phyloP scores from a whole-genome alignment of 2,888 invertebrate species.

The Agrotis exclamationis region DNA sequence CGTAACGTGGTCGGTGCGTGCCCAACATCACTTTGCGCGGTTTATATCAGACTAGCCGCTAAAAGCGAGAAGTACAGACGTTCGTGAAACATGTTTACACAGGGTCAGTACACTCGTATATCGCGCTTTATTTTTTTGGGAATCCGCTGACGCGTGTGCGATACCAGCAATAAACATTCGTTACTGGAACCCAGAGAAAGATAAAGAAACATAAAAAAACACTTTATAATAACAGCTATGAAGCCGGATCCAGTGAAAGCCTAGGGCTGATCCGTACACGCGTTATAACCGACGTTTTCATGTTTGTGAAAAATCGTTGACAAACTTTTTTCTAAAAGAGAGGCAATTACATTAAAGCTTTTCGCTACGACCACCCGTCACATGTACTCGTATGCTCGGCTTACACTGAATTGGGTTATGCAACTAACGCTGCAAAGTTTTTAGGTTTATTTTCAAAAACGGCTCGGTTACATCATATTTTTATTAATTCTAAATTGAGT shows the following conservation, averaged over 20 bases:
- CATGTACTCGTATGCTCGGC: slow-evolving; percentile 72
- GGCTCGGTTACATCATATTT: slow-evolving; percentile 40
- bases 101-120: slow-evolving; percentile 69
- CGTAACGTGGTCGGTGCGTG: slow-evolving; percentile 60
- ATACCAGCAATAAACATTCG: slow-evolving; percentile 76
- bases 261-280: slow-evolving; percentile 43
- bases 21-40: slow-evolving; percentile 53
- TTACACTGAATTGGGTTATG: slow-evolving; percentile 72
- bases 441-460: slow-evolving; percentile 49
- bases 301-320: slow-evolving; percentile 59
- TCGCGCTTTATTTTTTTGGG: slow-evolving; percentile 71
- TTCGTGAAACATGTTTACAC: slow-evolving; percentile 69
- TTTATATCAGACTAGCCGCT: slow-evolving; percentile 61
- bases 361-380: slow-evolving; percentile 63
- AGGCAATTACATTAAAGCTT: slow-evolving; percentile 64
- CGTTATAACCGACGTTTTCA: slow-evolving; percentile 49
- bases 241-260: slow-evolving; percentile 42
- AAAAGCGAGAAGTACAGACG: slow-evolving; percentile 62
- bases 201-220: slow-evolving; percentile 64
- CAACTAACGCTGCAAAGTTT: slow-evolving; percentile 63
- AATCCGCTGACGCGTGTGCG: slow-evolving; percentile 71
- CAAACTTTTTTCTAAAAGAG: slow-evolving; percentile 64
- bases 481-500: slow-evolving; percentile 46
- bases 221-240: slow-evolving; percentile 59
- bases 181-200: slow-evolving; percentile 65